Percentiles rank a stretch among this genome's conserved stretches.
These are phyloP conservation scores for Phylloscopus whistleri DNA, from an alignment of 2,113 vertebrate genomes.

Conservation along the genomic window DNA sequence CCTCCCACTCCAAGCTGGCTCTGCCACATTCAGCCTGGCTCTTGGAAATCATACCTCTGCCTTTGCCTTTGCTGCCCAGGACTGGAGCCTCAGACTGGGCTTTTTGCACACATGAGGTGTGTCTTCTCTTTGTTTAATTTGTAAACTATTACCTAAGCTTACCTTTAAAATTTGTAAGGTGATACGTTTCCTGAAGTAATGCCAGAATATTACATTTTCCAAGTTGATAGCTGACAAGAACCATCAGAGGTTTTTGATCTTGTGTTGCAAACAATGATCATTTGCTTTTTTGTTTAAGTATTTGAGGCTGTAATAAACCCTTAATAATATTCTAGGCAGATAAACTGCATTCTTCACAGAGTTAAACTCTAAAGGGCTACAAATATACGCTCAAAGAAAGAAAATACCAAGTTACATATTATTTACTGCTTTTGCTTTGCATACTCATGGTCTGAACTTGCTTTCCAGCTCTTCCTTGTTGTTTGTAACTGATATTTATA, in stretches of 20 bases:
- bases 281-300: neutral
- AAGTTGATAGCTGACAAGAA: neutral
- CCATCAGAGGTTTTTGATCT: neutral
- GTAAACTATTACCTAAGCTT: neutral
- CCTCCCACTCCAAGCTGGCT: neutral
- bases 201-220: neutral
- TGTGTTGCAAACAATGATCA: neutral
- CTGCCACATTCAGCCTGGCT: neutral
- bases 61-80: neutral
- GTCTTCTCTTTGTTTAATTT: neutral
- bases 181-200: neutral
- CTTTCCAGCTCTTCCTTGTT: neutral
- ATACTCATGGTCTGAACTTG: neutral
- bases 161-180: neutral
- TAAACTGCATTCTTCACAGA: neutral
- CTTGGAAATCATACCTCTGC: neutral
- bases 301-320: neutral
- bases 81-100: neutral
- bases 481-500: neutral
- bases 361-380: neutral
- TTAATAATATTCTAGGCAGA: neutral
- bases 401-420: neutral
- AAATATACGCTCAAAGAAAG: neutral
- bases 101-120: fast-evolving
- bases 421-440: neutral